A percentile compares a stretch with the other conserved stretches of the same genome.
phyloP scores from a whole-genome alignment of 1,140 invertebrate genomes.

The Pseudomyrmex cubaensis region DNA sequence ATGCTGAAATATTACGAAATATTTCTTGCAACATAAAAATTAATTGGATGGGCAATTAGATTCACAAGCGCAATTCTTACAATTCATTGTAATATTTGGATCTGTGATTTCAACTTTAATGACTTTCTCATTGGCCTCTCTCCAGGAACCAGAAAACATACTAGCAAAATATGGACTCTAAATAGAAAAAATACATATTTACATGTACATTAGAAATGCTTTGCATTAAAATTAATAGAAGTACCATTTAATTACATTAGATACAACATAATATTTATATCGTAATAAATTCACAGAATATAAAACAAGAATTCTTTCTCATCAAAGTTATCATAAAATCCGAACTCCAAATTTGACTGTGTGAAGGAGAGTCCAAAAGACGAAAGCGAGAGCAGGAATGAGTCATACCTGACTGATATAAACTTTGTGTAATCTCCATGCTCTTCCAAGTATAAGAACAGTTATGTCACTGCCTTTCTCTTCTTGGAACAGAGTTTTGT shows the following conservation, averaged over 20 bases:
- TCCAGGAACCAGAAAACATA: constrained; percentile 94
- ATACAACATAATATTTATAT: not conserved
- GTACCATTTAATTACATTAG: not conserved
- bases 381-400: not conserved
- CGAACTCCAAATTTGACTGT: not conserved
- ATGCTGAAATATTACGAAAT: constrained; percentile 82
- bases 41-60: not conserved
- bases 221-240: not conserved
- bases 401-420: constrained; percentile 89
- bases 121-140: constrained; percentile 89
- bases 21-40: not conserved
- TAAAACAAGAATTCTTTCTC: too few species aligned
- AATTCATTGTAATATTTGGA: constrained; percentile 90
- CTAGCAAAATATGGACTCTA: constrained; percentile 93
- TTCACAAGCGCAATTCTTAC: constrained; percentile 82
- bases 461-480: constrained; percentile 92
- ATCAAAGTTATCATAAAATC: constrained; percentile 13
- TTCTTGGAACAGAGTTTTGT: constrained; percentile 91
- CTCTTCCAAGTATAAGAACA: constrained; percentile 89
- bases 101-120: constrained; percentile 91
- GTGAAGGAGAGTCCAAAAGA: too few species aligned
- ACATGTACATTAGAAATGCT: constrained; percentile 1
- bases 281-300: too few species aligned
- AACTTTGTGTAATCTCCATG: constrained; percentile 92
- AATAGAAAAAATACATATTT: constrained; percentile 67